phyloP scores from a whole-genome alignment of 2,888 invertebrate genomes.

The Synergus itoensis region DNA sequence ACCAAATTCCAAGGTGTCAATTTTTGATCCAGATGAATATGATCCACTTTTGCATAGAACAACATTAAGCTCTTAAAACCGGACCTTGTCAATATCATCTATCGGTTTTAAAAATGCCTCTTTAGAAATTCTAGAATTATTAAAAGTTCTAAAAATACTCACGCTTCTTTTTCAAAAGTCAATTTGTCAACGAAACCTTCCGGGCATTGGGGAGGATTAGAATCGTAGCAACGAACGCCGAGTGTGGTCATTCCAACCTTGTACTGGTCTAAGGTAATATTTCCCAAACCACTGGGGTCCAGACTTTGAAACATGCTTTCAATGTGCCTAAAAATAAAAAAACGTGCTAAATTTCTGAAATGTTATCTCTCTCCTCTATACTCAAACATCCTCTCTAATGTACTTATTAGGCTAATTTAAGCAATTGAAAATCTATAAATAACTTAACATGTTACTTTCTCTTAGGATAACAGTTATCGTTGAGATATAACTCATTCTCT shows the following conservation, averaged over 20 bases:
- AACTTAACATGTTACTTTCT: not conserved
- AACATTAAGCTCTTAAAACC: too few relatives aligned
- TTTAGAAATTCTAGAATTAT: not conserved
- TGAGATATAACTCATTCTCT: not conserved
- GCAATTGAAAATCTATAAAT: not conserved
- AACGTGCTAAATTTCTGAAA: not conserved
- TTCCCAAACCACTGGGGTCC: constrained; percentile 61
- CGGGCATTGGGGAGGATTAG: constrained; percentile 57
- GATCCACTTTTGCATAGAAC: too few relatives aligned
- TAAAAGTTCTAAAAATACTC: constrained; percentile 54
- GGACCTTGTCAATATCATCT: not conserved
- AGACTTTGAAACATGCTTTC: constrained; percentile 66
- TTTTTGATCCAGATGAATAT: too few relatives aligned
- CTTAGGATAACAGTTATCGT: not conserved
- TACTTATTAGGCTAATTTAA: not conserved
- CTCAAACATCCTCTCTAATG: not conserved
- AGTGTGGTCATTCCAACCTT: constrained; percentile 65
- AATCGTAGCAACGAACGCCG: constrained; percentile 61
- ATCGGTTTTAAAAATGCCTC: not conserved
- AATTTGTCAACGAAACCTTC: constrained; percentile 60
- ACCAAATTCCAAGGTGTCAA: too few relatives aligned
- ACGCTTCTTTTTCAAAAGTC: constrained; percentile 66
- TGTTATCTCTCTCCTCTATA: not conserved
- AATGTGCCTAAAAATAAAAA: constrained; percentile 62
- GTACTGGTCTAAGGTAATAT: constrained; percentile 64